Base-by-base conservation (phyloP, 2,888 invertebrate genomes). In the Aricia artaxerxes region DNA sequence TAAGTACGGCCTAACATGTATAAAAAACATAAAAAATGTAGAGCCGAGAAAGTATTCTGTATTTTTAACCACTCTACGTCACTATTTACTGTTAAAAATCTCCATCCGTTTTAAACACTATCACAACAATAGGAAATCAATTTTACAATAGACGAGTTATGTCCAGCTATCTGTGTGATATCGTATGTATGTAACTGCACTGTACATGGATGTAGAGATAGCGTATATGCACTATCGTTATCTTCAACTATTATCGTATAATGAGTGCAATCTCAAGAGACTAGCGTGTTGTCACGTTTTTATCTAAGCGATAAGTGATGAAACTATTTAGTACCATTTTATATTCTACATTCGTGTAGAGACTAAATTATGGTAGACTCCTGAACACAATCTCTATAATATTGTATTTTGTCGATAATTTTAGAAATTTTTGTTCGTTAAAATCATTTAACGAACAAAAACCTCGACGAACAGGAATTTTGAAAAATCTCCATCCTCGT, bases 261-360 rank as follows among this genome's bases (percentile, higher is more conserved):
- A 64, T 53, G 31, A 75, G 31, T 31, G 49, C 49, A 53, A 53
- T 73, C 40, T 40, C 31, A 31, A 49, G 44, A 24, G 75, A 75
- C 49, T 53, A 73, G 16, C 73, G 4, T 75, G 4, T 75, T 49
- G 75, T 75, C 75, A 75, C 75, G 75, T 75, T 75, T 24, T 53
- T 49, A 53, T 75, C 75, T 75, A 75, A 31, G 75, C 1, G 53
- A 53, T 75, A 75, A 75, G 24, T 49, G 75, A 64, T 9, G 9
- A 2, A 31, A 64, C 64, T 11, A 31, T 31, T 11, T 38, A 38
- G 61, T 31, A 9, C 3, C 61, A n/a, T 61, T 61, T 61, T 61
- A 24, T 60, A 24, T 9, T 31, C 24, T 64, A 64, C 9, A 31
- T 31, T 31, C 31, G 31, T 61, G 61, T 61, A 0, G n/a, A 60